Evolutionary conservation across 2,888 invertebrate genomes (phyloP), one percentile per base, ranked within the genome.

Genomic region (Terebella lapidaria): DNA sequence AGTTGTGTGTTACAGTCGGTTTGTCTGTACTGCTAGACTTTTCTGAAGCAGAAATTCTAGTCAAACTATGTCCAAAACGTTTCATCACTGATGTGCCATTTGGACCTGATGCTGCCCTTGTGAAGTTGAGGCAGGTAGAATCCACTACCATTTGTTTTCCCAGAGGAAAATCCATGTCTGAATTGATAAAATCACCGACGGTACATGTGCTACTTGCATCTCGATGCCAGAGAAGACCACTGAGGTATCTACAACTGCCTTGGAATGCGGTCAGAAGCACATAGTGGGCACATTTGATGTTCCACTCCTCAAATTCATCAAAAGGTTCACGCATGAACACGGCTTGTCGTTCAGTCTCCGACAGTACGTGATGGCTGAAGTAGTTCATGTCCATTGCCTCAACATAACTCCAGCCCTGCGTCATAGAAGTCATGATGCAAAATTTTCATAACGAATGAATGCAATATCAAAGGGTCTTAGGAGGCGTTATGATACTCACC

Each of bases 251-350:
- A 45, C 59, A 55, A 20, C 5, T 2, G 26, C 59, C 59, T 1
- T 5, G 15, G 24, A 24, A n/a, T 10, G 60, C 60, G 1, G 78
- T 72, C 30, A 81, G 64, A 20, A 84, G 64, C 46, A 81, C 72
- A 69, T 84, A 84, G 68, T 84, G 84, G 25, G 73, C 69, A 68
- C 83, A 83, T 60, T 82, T 83, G 18, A 82, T 69, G 70, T 82
- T 80, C 75, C 80, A 81, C 66, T 82, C 83, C 71, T 84, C 84
- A 71, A 77, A 82, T 66, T 84, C 84, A 70, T 84, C 84, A 73
- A 84, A 84, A 1, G 79, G 75, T 66, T 84, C 84, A 24, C 82
- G 64, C 3, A 61, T 62, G 28, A 79, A 73, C 5, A 82, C 70
- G 42, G 77, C 65, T 2, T 63, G 52, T 42, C 72, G 70, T 64